Conservation (phyloP, 2,888 invertebrate species). For the Athalia cordata region DNA sequence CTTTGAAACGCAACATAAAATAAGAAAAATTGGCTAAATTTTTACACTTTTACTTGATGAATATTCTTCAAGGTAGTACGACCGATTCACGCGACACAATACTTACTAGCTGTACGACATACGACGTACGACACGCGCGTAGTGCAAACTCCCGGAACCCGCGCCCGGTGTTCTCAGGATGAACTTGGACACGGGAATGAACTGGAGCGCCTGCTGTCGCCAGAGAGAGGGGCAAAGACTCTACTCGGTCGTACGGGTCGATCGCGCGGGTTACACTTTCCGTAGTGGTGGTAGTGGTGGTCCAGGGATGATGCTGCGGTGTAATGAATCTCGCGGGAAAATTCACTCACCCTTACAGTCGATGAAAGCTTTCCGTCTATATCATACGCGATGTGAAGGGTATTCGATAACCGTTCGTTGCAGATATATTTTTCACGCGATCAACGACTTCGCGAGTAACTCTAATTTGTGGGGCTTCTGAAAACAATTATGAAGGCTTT, state of each 20-base stretch:
- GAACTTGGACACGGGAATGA: conserved; percentile 69
- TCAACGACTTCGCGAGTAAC: neutral
- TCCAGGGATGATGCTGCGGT: conserved; percentile 50
- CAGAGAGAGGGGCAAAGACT: conserved; percentile 63
- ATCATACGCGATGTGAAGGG: no score
- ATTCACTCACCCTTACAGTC: neutral
- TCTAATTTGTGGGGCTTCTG: neutral
- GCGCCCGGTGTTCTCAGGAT: conserved; percentile 68
- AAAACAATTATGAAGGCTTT: conserved; percentile 1
- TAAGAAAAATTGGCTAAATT: no score
- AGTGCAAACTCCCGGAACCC: conserved; percentile 50
- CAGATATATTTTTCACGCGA: no score
- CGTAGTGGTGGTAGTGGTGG: conserved; percentile 30
- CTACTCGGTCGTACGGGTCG: conserved; percentile 64
- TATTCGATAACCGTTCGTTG: no score
- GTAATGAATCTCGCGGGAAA: neutral
- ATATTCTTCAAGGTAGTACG: no score
- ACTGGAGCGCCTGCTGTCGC: conserved; percentile 63
- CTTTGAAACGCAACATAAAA: no score
- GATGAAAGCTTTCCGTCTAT: neutral
- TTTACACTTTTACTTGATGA: no score
- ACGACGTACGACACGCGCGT: conserved; percentile 50
- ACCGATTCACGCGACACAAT: conserved; percentile 8
- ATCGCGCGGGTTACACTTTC: conserved; percentile 64
- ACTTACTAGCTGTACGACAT: conserved; percentile 9